A percentile compares a stretch with the other conserved stretches of the same genome.
These are phyloP conservation scores for Apteryx owenii DNA, from an alignment of 2,113 vertebrate species.

Conservation along the genomic window DNA sequence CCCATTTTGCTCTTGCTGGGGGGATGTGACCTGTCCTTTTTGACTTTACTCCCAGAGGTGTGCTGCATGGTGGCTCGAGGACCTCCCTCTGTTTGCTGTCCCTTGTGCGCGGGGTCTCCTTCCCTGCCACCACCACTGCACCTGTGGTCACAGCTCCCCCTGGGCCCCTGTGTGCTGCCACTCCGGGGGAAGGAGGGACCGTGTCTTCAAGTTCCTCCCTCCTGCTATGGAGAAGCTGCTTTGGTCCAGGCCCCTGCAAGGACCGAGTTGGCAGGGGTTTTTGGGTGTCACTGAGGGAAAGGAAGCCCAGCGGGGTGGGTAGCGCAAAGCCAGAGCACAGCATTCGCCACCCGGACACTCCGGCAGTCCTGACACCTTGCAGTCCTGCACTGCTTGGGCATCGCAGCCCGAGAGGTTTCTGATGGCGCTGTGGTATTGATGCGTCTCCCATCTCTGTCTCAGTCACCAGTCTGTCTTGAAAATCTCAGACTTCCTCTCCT, in stretches of 20 bases:
- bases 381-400: not conserved
- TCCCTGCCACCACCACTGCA: too few species aligned
- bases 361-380: not conserved
- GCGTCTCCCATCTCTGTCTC: not conserved
- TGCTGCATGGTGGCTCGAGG: too few species aligned
- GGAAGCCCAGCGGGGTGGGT: not conserved
- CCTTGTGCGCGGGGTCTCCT: too few species aligned
- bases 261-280: not conserved
- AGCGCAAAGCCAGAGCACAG: not conserved
- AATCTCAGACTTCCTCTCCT: not conserved
- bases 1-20: not conserved
- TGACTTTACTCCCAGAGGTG: not conserved
- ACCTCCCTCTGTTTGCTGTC: too few species aligned
- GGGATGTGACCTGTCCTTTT: not conserved
- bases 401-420: accelerated
- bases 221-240: not conserved
- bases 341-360: not conserved
- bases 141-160: not conserved
- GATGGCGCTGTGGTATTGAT: not conserved
- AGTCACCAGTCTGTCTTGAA: not conserved
- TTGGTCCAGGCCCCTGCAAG: accelerated
- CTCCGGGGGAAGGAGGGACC: not conserved
- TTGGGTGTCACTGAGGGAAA: not conserved
- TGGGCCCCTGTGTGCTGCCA: too few species aligned
- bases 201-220: not conserved